Evolutionary conservation across 2,888 invertebrate genomes (phyloP).

Genomic region (Athalia circularis): DNA sequence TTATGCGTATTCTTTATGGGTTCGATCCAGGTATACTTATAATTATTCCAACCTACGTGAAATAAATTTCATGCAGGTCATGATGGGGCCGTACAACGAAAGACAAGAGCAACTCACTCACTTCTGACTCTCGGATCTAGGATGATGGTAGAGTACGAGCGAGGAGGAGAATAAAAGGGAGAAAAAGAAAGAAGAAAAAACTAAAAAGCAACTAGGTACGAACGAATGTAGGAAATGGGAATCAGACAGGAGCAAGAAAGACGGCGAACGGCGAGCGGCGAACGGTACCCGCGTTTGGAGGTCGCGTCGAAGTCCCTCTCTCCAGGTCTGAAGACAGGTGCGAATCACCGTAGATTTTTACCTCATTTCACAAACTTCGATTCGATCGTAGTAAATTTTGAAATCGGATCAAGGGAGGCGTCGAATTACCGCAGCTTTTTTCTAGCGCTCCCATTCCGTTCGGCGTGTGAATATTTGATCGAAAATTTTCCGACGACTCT

Average conservation of each 20-base stretch:
- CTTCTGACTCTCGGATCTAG: neutral
- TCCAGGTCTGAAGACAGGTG: slow-evolving; percentile 55
- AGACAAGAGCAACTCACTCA: neutral
- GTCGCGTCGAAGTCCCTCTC: slow-evolving; percentile 57
- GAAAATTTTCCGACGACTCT: no score
- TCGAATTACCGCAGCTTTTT: neutral
- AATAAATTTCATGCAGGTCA: slow-evolving; percentile 22
- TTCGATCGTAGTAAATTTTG: neutral
- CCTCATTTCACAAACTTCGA: neutral
- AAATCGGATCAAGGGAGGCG: neutral
- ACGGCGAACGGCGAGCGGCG: slow-evolving; percentile 47
- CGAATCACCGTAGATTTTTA: slow-evolving; percentile 29
- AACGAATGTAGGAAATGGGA: neutral
- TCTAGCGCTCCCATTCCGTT: no score
- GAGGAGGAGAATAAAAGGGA: slow-evolving; percentile 42
- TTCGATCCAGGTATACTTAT: neutral
- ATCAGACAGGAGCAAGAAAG: neutral
- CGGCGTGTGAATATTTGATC: no score
- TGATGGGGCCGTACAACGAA: neutral
- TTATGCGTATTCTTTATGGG: neutral
- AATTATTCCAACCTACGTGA: neutral
- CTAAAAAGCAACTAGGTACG: neutral
- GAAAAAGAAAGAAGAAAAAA: slow-evolving; percentile 52
- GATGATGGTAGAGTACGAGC: neutral
- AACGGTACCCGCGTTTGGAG: slow-evolving; percentile 58